These are phyloP conservation scores for Homalodisca vitripennis DNA, from an alignment of 1,140 invertebrate species.

Conservation along the genomic window DNA sequence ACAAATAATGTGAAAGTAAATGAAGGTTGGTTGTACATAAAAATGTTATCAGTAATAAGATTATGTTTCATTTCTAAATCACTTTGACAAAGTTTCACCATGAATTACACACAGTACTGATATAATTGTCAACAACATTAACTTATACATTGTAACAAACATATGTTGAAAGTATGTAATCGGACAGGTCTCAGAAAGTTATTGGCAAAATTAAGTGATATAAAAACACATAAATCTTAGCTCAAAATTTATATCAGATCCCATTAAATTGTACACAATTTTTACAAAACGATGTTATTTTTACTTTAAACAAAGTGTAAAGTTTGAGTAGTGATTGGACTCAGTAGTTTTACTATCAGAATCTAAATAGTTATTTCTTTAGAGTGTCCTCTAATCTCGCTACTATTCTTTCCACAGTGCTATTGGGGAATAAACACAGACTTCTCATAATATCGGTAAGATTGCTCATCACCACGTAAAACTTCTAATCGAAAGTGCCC, in stretches of 20 bases:
- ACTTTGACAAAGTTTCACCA: not conserved
- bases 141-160: slow-evolving; percentile 2
- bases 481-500: too few species aligned
- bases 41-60: not conserved
- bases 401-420: too few species aligned
- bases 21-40: too few species aligned
- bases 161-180: slow-evolving; percentile 16
- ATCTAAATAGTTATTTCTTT: too few species aligned
- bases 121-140: slow-evolving; percentile 1
- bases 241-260: slow-evolving; percentile 9
- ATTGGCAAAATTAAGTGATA: slow-evolving; percentile 5
- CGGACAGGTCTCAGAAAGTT: not conserved
- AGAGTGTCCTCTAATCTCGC: too few species aligned
- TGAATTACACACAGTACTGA: slow-evolving; percentile 6
- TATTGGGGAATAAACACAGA: too few species aligned
- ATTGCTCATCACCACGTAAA: too few species aligned
- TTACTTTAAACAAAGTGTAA: slow-evolving; percentile 6
- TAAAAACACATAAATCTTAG: slow-evolving; percentile 20
- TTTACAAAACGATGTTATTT: slow-evolving; percentile 21
- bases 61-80: not conserved
- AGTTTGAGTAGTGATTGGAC: not conserved
- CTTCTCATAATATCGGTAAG: too few species aligned
- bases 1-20: too few species aligned
- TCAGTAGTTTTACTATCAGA: not conserved
- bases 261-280: slow-evolving; percentile 8